Evolutionary conservation across 2,888 invertebrate genomes (phyloP).

Genomic region (Sarcophaga rosellei): DNA sequence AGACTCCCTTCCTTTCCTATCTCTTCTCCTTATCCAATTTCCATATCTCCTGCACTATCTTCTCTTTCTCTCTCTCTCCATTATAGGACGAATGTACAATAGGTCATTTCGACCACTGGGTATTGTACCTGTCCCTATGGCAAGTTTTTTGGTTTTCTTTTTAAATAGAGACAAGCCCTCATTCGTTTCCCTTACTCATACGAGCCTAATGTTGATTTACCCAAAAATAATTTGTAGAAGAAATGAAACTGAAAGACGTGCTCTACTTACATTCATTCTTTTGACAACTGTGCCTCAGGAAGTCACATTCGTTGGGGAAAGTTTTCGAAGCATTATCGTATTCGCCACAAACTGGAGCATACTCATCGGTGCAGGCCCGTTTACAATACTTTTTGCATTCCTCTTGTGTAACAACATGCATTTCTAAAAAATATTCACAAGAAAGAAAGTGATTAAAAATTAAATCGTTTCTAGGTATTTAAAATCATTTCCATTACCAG

Average conservation of each 20-base stretch:
- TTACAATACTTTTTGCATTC: conserved; percentile 44
- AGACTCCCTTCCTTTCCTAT: too few species aligned
- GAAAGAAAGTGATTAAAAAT: not conserved
- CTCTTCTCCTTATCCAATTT: too few species aligned
- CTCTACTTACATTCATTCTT: conserved; percentile 51
- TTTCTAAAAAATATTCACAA: conserved; percentile 9
- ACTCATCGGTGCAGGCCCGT: conserved; percentile 15
- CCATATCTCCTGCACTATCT: too few species aligned
- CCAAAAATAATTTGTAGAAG: too few species aligned
- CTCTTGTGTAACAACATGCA: conserved; percentile 22
- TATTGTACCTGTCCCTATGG: too few species aligned
- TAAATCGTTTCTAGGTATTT: not conserved
- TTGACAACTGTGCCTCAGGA: conserved; percentile 45
- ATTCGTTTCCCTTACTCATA: too few species aligned
- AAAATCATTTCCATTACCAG: conserved; percentile 33
- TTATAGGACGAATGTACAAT: too few species aligned
- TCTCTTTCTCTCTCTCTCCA: too few species aligned
- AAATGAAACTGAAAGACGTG: not conserved
- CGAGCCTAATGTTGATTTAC: too few species aligned
- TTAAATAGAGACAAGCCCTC: too few species aligned
- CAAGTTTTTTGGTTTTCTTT: too few species aligned
- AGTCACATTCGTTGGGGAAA: conserved; percentile 45
- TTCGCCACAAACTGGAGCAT: conserved; percentile 51
- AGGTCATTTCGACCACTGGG: too few species aligned
- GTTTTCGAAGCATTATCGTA: conserved; percentile 29